Evolutionary conservation across 2,797 vertebrate species (phyloP), one percentile per base, ranked within the genome.

Genomic region (Tauraco hartlaubi): DNA sequence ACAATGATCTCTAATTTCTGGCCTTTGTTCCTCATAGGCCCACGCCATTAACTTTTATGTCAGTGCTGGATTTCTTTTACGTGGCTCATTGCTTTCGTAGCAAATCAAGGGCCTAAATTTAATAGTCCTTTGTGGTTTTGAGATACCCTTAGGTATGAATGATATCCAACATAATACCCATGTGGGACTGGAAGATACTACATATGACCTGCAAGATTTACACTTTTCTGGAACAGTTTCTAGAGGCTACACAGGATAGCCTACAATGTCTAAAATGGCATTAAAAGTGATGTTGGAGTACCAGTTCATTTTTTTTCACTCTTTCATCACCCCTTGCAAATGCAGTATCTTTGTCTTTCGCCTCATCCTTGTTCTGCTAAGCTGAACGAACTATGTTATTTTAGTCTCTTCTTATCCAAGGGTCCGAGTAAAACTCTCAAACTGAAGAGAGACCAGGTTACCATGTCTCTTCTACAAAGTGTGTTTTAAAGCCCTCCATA

Each of bases 391-490:
- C 28, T 9, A 2, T 19, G 9, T 77, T 80, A 25, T 18, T 75
- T 94, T 56, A 76, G 19, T 83, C 7, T n/a, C 52, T 71, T 88
- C 18, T 44, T 37, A 1, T 59, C 12, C 8, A 56, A 64, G 17
- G 9, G 8, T 72, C 54, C 16, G 31, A 11, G 3, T 39, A 69
- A 68, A 89, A 85, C 20, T 56, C 37, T 43, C 17, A 73, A 41
- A 49, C 4, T 68, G 49, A 67, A 67, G 33, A 88, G 79, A 84
- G 15, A 51, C 33, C 16, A 23, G 6, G 9, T 75, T 76, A 62
- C 16, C 0, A 0, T 7, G 6, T 61, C n/a, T 58, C 2, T 0
- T 85, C 25, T 74, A 77, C 23, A 41, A 66, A 74, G 13, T 28
- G 12, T 48, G 5, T 68, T 85, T 82, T 73, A 63, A 73, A 91